Percentiles rank a stretch among this genome's conserved stretches.
phyloP scores from a whole-genome alignment of 2,888 invertebrate genomes.

The Leptopilina drosophilae region DNA sequence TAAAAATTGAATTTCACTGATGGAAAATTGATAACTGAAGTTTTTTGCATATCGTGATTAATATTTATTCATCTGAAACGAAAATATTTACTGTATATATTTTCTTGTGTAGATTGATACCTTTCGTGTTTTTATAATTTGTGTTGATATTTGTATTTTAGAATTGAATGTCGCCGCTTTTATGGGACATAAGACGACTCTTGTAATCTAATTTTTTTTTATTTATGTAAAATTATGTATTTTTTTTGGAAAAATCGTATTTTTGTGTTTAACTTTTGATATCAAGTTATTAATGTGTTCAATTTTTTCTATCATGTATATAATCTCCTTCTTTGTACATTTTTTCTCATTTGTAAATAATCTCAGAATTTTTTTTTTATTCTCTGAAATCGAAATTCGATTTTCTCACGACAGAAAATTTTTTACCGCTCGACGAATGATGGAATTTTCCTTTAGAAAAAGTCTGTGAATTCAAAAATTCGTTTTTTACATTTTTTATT shows the following conservation, averaged over 20 bases:
- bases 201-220: not conserved
- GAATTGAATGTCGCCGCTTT: constrained; percentile 27
- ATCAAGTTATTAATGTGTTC: not conserved
- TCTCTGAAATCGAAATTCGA: no score
- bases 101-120: constrained; percentile 28
- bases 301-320: constrained; percentile 1
- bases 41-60: constrained; percentile 55
- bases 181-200: constrained; percentile 12
- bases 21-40: not conserved
- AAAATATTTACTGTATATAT: constrained; percentile 5
- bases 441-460: no score
- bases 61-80: constrained; percentile 42
- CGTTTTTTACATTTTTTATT: no score
- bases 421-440: no score
- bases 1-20: not conserved
- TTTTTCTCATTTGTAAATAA: not conserved
- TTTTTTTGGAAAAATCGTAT: not conserved
- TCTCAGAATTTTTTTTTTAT: no score
- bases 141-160: constrained; percentile 15
- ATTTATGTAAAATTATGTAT: not conserved
- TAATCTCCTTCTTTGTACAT: not conserved
- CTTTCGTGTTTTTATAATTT: constrained; percentile 21
- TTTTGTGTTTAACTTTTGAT: constrained; percentile 9
- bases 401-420: no score
- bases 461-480: no score